phyloP scores from a whole-genome alignment of 2,113 vertebrate genomes.

The Rhinolophus sinicus region DNA sequence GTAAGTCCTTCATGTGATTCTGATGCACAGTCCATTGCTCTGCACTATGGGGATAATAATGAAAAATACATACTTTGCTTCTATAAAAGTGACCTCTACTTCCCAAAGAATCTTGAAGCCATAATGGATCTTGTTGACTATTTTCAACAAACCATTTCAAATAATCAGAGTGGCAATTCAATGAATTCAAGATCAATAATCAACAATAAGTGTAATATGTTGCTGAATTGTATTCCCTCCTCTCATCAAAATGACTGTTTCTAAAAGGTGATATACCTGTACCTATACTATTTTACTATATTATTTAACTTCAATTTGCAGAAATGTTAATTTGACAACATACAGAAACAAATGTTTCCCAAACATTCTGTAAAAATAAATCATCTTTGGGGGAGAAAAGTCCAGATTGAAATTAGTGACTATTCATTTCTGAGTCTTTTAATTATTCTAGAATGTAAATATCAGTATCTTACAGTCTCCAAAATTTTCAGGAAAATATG shows the following conservation, averaged over 20 bases:
- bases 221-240: neutral
- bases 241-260: neutral
- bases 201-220: neutral
- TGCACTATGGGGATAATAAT: neutral
- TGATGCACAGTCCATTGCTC: neutral
- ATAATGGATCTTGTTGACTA: neutral
- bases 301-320: neutral
- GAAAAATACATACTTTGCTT: neutral
- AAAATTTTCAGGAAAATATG: conserved; percentile 10
- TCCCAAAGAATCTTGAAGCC: neutral
- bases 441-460: neutral
- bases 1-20: neutral
- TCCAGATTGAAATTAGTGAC: neutral
- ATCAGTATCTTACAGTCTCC: neutral
- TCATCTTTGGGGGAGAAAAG: neutral
- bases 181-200: neutral
- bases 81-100: neutral
- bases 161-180: neutral
- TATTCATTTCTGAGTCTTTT: neutral
- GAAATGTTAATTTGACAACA: neutral
- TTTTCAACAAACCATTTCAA: neutral
- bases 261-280: neutral
- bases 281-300: neutral
- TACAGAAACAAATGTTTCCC: neutral
- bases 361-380: neutral